Evolutionary conservation across 2,113 vertebrate species (phyloP), one percentile per base, ranked within the genome.

Genomic region (Tenebrosternarchus preto): DNA sequence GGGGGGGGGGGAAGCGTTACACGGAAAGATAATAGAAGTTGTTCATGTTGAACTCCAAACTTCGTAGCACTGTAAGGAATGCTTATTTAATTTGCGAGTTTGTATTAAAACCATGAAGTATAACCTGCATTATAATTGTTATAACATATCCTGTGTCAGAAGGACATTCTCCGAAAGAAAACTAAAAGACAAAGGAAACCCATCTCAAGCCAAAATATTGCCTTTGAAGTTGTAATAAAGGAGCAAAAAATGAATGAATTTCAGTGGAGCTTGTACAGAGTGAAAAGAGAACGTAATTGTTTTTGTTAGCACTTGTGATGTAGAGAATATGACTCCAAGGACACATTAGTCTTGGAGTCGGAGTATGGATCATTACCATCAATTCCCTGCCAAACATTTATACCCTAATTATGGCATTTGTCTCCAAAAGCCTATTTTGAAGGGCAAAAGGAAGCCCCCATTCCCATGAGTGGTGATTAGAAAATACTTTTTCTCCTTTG

Each of bases 291-390:
- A 27, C 9, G 25, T 39, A 31, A 29, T 56, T 61, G 59, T 73
- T 33, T 60, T 75, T 39, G 59, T 70, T 36, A 25, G 63, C 63
- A 29, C 33, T 53, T 60, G 64, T 69, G 50, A 76, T 69, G 57
- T 43, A 70, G 31, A 76, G 63, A 81, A 70, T 61, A 81, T 53
- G 39, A 50, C 63, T 81, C 61, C 16, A 64, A 59, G 67, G 59
- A 67, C 31, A 66, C 73, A 81, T 81, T 81, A 81, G 80, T 81
- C 80, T 69, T 36, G 27, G 78, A 56, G 72, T 46, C n/a, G 67
- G 53, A 75, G 73, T 76, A 81, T 61, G 56, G 80, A 76, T 76
- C 73, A 76, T 81, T 81, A 81, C 80, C 68, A 64, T 17, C 73
- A 73, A 76, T 81, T 81, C 70, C 73, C 80, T 19, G 56, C 22